Evolutionary conservation across 2,797 vertebrate genomes (phyloP).

Genomic region (Benthosema pterotum): DNA sequence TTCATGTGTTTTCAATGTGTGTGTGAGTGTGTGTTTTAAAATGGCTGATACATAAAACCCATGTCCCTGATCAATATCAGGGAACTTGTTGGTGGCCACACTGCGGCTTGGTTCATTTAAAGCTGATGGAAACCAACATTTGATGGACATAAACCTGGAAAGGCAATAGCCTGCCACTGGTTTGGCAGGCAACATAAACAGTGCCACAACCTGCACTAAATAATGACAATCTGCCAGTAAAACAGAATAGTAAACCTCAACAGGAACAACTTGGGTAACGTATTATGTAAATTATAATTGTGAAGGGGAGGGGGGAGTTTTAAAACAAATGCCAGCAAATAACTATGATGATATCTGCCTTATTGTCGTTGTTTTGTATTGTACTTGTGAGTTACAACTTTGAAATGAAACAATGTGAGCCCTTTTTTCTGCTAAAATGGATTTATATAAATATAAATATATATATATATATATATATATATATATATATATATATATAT

Average conservation of each 20-base stretch:
- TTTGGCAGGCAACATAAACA: not conserved
- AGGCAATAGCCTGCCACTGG: not conserved
- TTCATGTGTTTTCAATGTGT: no score
- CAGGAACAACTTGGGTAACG: not conserved
- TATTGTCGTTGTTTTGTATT: constrained; percentile 16
- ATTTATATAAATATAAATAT: no score
- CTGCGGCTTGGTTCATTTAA: not conserved
- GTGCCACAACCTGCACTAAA: not conserved
- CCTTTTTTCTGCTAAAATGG: not conserved
- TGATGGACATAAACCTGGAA: not conserved
- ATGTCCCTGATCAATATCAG: no score
- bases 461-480: not conserved
- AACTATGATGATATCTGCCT: constrained; percentile 16
- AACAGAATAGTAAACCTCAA: not conserved
- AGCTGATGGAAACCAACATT: not conserved
- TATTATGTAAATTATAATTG: constrained; percentile 11
- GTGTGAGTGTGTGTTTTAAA: no score
- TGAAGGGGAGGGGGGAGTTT: not conserved
- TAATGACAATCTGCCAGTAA: constrained; percentile 3
- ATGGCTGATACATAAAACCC: no score
- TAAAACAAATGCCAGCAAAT: constrained; percentile 6
- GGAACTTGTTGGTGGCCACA: not conserved
- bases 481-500: no score
- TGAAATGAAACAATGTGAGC: not conserved
- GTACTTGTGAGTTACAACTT: not conserved